Conservation (phyloP, 2,797 vertebrate genomes). For the Tiaroga cobitis region DNA sequence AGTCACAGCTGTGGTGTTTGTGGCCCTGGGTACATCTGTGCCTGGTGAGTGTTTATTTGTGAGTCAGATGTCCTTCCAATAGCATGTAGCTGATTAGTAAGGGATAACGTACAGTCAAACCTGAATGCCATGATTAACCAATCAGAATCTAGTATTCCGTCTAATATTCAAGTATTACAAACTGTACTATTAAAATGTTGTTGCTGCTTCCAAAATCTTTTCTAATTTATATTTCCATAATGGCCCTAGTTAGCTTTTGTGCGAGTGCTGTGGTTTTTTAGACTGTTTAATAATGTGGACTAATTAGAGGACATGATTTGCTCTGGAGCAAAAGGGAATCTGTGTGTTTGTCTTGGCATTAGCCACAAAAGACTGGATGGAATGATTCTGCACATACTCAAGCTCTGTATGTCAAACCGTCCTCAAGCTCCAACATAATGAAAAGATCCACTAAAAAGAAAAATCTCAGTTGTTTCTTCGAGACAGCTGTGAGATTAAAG, state of each 20-base stretch:
- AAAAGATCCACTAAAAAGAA: not conserved
- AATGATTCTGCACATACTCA: not conserved
- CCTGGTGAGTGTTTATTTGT: constrained; percentile 77
- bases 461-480: not conserved
- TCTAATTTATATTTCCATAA: not conserved
- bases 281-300: constrained; percentile 14
- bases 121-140: not conserved
- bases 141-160: not conserved
- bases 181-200: not conserved
- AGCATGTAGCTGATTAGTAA: not conserved
- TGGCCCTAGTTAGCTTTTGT: not conserved
- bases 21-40: constrained; percentile 87
- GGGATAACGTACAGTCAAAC: not conserved
- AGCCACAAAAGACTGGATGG: not conserved
- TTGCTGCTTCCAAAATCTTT: not conserved
- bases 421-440: not conserved
- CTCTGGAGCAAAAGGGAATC: constrained; percentile 23
- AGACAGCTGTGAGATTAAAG: not conserved
- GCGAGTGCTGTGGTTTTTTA: not conserved
- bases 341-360: constrained; percentile 20
- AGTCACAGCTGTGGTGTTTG: constrained; percentile 88
- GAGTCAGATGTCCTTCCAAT: not conserved
- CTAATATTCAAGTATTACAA: not conserved
- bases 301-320: constrained; percentile 27
- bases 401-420: constrained; percentile 8